Conservation (phyloP, 2,888 invertebrate species). For the Heliconius aoede region DNA sequence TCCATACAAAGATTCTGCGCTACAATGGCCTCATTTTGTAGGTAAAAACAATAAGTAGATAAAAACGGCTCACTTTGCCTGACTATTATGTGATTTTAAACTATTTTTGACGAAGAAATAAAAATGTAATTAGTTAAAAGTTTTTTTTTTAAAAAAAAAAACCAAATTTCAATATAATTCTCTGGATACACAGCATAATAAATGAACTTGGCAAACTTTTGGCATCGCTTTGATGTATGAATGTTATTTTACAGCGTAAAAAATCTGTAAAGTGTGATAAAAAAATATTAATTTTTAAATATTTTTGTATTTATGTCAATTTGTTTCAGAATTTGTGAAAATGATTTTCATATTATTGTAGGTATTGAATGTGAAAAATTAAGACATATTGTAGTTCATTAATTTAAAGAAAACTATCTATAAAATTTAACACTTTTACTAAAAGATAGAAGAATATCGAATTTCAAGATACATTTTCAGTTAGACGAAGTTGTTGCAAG, state of each 20-base stretch:
- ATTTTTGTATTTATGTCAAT: not conserved
- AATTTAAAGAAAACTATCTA: not conserved
- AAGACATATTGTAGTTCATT: no score
- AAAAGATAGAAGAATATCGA: conserved; percentile 5
- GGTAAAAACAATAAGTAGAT: no score
- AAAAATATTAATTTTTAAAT: not conserved
- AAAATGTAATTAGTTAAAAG: not conserved
- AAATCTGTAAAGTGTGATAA: not conserved
- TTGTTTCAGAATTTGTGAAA: no score
- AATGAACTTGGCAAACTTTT: conserved; percentile 11
- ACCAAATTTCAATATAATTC: not conserved
- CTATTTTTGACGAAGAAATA: not conserved
- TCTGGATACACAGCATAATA: conserved; percentile 7
- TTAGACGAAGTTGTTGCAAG: not conserved
- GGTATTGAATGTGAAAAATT: no score
- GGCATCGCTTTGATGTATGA: conserved; percentile 13
- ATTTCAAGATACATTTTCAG: conserved; percentile 13
- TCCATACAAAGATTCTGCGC: no score
- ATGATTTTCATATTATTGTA: not conserved
- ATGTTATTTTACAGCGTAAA: conserved; percentile 6
- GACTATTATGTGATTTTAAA: not conserved
- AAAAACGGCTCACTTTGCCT: not conserved
- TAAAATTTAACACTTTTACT: not conserved
- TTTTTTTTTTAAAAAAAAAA: conserved; percentile 2
- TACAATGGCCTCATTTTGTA: no score